A percentile compares a stretch with the other conserved stretches of the same genome.
These are phyloP conservation scores for Equus quagga DNA, from an alignment of 2,113 vertebrate genomes.

Conservation along the genomic window DNA sequence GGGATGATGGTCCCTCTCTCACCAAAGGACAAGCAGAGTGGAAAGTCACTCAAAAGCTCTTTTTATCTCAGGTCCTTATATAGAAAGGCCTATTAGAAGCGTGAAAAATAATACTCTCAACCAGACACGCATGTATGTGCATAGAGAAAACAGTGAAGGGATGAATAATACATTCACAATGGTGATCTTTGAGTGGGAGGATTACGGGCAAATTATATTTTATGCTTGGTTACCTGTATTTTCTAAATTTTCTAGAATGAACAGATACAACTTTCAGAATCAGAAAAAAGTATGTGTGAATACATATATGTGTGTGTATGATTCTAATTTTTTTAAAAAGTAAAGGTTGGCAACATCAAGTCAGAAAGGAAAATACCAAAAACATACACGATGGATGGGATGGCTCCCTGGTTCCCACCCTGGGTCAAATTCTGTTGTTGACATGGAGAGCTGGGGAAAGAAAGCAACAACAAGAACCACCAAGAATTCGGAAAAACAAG, in stretches of 20 bases:
- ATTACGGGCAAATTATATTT: neutral
- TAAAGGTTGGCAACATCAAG: neutral
- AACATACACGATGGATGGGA: conserved; percentile 62
- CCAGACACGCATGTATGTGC: neutral
- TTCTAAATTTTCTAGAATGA: conserved; percentile 41
- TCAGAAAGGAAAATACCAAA: conserved; percentile 55
- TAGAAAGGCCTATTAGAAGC: conserved; percentile 24
- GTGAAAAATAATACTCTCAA: neutral
- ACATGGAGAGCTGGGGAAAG: conserved; percentile 90
- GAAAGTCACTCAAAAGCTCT: conserved; percentile 7
- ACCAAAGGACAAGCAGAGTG: neutral
- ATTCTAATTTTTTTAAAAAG: neutral
- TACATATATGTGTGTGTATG: neutral
- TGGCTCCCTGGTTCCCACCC: conserved; percentile 92
- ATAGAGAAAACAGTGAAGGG: neutral
- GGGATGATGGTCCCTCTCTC: neutral
- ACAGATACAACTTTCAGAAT: neutral
- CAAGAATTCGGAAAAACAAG: conserved; percentile 79
- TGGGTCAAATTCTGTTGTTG: conserved; percentile 85
- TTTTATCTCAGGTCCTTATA: neutral
- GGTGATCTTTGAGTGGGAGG: neutral
- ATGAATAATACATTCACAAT: neutral
- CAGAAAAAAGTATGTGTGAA: neutral
- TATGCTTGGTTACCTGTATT: neutral
- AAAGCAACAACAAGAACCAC: conserved; percentile 88